Percentiles rank a stretch among this genome's conserved stretches.
Evolutionary conservation across 2,797 vertebrate species (phyloP).

Genomic region (Rhinophrynus dorsalis): DNA sequence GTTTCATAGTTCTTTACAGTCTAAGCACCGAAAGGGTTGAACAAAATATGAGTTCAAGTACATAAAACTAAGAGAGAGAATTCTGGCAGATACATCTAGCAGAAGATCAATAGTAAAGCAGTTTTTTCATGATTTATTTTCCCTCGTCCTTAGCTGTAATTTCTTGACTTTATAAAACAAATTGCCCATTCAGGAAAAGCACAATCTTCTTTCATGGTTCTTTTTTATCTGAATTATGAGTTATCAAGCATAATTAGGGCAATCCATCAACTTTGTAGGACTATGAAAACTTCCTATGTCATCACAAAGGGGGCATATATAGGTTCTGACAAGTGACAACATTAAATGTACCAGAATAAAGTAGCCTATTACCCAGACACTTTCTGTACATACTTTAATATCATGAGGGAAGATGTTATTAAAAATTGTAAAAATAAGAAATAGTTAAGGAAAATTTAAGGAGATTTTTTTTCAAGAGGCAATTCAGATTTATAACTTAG

Average conservation of each 20-base stretch:
- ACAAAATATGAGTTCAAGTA: constrained; percentile 47
- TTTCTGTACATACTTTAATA: too few relatives aligned
- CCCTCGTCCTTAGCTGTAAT: constrained; percentile 49
- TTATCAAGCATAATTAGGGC: constrained; percentile 50
- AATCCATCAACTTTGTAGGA: constrained; percentile 45
- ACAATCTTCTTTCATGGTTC: constrained; percentile 44
- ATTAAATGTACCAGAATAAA: background rate
- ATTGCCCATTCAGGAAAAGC: constrained; percentile 50
- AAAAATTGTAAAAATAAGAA: too few relatives aligned
- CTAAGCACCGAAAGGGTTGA: constrained; percentile 30
- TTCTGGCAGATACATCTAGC: constrained; percentile 48
- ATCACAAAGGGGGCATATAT: constrained; percentile 19
- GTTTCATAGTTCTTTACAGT: background rate
- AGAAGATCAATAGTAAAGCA: constrained; percentile 51
- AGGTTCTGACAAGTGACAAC: constrained; percentile 11
- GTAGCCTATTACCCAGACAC: too few relatives aligned
- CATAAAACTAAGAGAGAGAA: constrained; percentile 50
- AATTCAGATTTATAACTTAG: too few relatives aligned
- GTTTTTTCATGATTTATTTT: constrained; percentile 51
- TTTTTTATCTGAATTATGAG: constrained; percentile 50
- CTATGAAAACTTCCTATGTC: constrained; percentile 38
- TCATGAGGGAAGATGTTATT: too few relatives aligned
- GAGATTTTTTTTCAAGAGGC: too few relatives aligned
- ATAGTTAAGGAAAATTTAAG: too few relatives aligned
- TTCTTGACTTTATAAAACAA: constrained; percentile 52